phyloP scores from a whole-genome alignment of 2,888 invertebrate genomes.

The Parelbella ahira region DNA sequence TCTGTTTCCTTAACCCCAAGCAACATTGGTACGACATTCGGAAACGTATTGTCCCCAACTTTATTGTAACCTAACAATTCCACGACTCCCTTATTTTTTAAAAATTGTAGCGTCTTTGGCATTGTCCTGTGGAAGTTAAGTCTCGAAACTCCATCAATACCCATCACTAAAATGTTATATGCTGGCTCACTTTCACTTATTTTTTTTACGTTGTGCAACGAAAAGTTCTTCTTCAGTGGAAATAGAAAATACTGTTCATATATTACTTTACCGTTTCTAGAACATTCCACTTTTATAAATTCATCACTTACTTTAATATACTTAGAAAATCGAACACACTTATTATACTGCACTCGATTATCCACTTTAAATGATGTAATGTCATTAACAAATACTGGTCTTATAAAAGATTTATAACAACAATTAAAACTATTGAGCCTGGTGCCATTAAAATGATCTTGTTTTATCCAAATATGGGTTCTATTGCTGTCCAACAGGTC shows the following conservation, averaged over 20 bases:
- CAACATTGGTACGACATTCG: constrained; percentile 90
- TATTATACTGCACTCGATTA: constrained; percentile 53
- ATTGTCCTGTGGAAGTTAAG: constrained; percentile 90
- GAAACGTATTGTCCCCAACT: constrained; percentile 94
- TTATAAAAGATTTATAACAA: constrained; percentile 78
- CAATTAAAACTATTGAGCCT: constrained; percentile 63
- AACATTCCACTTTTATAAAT: constrained; percentile 83
- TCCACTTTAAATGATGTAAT: constrained; percentile 51
- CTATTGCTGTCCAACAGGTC: constrained; percentile 78
- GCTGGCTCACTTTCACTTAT: constrained; percentile 28
- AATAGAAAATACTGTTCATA: constrained; percentile 85
- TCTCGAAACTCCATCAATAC: constrained; percentile 91
- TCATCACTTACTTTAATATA: constrained; percentile 69
- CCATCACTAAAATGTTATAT: constrained; percentile 87
- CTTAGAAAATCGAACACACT: constrained; percentile 63
- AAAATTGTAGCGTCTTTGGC: constrained; percentile 82
- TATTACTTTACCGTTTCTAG: constrained; percentile 51
- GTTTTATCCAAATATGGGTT: constrained; percentile 74
- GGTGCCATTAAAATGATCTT: constrained; percentile 68
- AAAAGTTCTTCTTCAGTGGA: constrained; percentile 58
- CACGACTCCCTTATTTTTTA: constrained; percentile 82
- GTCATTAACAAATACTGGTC: constrained; percentile 56
- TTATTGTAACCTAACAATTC: constrained; percentile 93
- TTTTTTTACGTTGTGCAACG: constrained; percentile 26
- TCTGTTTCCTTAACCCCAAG: constrained; percentile 84